Base-by-base conservation (phyloP, 1,140 invertebrate genomes). In the Drosophila kanapiae region DNA sequence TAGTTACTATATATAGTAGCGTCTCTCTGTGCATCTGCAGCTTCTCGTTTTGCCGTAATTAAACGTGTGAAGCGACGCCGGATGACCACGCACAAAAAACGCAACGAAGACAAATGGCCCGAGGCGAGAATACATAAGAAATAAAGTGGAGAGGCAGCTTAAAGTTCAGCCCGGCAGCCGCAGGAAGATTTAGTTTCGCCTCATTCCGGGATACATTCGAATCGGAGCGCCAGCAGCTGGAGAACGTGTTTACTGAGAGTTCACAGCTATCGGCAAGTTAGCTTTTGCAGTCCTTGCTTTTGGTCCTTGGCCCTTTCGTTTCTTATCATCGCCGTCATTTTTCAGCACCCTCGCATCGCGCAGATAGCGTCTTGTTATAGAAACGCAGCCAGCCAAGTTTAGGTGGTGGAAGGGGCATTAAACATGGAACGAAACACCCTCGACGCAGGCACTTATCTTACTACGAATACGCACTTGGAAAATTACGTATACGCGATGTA, bases 51-150 rank as follows among this genome's bases (percentile, higher is more conserved):
- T 45, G 58, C 53, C 68, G 65, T 78, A 78, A 78, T 78, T 78
- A 71, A 78, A 78, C 58, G 65, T 62, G 75, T 62, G 59, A 78
- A 78, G 53, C 23, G 51, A 53, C 59, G 42, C 38, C 63, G 67
- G 37, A 71, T 78, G 75, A 78, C 75, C 65, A 57, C 40, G 65
- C 61, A 71, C 35, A 70, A 62, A 51, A 61, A 54, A 47, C 35
- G 27, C 45, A 79, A 69, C 63, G 49, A 83, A 83, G 75, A 75
- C 67, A 80, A 83, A 83, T 79, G 64, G 49, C 37, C 38, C 31
- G 37, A 14, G 48, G 51, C 23, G 42, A 67, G 47, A 48, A 27
- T 65, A 65, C 27, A 45, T 29, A 49, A 37, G 27, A 23, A 27
- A 16, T 45, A 64, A 49, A 43, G 31, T 68, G 27, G 9, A 42